Percentiles rank a stretch among this genome's conserved stretches.
Conservation (phyloP, 2,888 invertebrate species). For the Lottia gigantea region DNA sequence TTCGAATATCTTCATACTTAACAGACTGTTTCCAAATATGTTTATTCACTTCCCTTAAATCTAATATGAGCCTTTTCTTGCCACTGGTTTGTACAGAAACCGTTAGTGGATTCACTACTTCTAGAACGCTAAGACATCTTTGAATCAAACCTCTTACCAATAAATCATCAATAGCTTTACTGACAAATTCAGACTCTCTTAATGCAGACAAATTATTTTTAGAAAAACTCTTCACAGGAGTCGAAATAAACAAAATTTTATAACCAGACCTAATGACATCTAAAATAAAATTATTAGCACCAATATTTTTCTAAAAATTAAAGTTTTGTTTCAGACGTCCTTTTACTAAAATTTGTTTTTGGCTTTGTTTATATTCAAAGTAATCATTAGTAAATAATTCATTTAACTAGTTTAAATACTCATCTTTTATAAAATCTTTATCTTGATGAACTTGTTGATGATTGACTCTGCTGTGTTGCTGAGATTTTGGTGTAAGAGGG, state of each 20-base stretch:
- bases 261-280: conserved; percentile 25
- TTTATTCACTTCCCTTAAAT: conserved; percentile 29
- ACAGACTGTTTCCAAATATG: conserved; percentile 27
- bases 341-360: conserved; percentile 24
- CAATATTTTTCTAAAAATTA: conserved; percentile 27
- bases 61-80: conserved; percentile 30
- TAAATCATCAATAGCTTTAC: conserved; percentile 25
- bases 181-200: conserved; percentile 22
- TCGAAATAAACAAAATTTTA: conserved; percentile 27
- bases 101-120: conserved; percentile 28
- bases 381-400: conserved; percentile 10
- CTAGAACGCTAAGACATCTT: conserved; percentile 12
- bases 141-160: conserved; percentile 16
- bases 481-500: too few species aligned
- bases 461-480: too few species aligned
- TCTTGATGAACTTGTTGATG: too few species aligned
- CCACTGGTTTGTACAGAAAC: conserved; percentile 22
- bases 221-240: conserved; percentile 9
- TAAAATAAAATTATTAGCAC: conserved; percentile 20
- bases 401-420: too few species aligned
- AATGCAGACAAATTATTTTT: conserved; percentile 26
- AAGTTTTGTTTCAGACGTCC: conserved; percentile 25
- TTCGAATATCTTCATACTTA: conserved; percentile 27
- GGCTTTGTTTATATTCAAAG: conserved; percentile 27
- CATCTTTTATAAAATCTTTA: too few species aligned